phyloP scores from a whole-genome alignment of 2,113 vertebrate species.

The Rhea pennata region DNA sequence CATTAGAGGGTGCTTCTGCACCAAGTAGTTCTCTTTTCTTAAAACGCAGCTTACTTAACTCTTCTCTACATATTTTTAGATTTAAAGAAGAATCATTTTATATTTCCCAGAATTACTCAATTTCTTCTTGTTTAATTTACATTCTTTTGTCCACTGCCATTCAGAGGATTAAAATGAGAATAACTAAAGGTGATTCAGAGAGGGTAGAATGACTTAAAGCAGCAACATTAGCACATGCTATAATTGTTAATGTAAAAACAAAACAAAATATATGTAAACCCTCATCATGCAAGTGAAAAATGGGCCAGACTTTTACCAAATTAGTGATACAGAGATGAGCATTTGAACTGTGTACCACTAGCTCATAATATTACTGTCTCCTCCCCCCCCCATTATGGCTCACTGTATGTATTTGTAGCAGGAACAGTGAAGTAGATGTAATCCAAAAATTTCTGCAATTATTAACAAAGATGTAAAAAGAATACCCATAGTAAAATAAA shows the following conservation, averaged over 20 bases:
- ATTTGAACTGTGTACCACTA: neutral
- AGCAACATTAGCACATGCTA: neutral
- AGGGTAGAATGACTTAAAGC: neutral
- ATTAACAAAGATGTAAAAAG: neutral
- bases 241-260: neutral
- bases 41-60: neutral
- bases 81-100: neutral
- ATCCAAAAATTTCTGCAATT: neutral
- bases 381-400: neutral
- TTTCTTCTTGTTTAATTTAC: constrained; percentile 22
- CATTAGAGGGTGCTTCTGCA: constrained; percentile 69
- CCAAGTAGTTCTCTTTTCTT: constrained; percentile 11
- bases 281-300: neutral
- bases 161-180: neutral
- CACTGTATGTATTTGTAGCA: neutral
- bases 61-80: neutral
- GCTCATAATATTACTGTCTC: neutral
- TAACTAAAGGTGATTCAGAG: neutral
- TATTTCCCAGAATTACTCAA: neutral
- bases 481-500: neutral
- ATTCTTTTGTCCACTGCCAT: neutral
- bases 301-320: neutral
- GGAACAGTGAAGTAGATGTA: neutral
- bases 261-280: neutral
- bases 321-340: neutral